Conservation (phyloP, 2,113 vertebrate species). For the Oncorhynchus gorbuscha region DNA sequence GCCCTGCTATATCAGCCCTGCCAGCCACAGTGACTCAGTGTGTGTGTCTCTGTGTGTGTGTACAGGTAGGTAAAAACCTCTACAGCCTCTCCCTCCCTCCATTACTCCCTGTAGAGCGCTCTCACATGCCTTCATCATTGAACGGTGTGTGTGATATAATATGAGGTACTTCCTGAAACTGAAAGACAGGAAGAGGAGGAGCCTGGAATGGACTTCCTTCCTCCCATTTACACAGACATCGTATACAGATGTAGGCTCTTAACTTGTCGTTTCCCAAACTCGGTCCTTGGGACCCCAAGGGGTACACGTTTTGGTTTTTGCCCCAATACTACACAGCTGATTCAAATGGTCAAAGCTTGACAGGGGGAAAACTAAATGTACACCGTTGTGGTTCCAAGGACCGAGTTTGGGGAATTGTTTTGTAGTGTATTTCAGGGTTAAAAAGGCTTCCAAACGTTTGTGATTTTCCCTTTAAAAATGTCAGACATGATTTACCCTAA, state of each 20-base stretch:
- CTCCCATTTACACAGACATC: neutral
- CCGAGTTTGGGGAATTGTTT: too few species aligned
- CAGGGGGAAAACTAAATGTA: too few species aligned
- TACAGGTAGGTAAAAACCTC: conserved; percentile 46
- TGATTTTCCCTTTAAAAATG: too few species aligned
- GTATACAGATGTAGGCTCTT: too few species aligned
- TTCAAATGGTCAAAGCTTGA: too few species aligned
- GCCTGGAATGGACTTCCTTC: conserved; percentile 42
- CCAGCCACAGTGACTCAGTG: conserved; percentile 6
- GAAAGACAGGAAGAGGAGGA: conserved; percentile 51
- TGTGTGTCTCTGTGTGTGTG: conserved; percentile 29
- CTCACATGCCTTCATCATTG: conserved; percentile 48
- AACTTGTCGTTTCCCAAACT: neutral
- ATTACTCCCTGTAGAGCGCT: conserved; percentile 10
- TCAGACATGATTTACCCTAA: too few species aligned
- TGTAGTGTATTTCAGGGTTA: too few species aligned
- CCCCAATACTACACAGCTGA: too few species aligned
- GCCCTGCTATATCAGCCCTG: too few species aligned
- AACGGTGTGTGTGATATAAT: conserved; percentile 16
- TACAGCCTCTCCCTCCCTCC: conserved; percentile 2
- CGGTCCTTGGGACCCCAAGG: neutral
- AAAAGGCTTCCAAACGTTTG: too few species aligned
- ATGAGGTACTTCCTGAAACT: conserved; percentile 11
- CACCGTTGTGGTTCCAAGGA: too few species aligned
- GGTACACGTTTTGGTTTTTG: too few species aligned